Conservation (phyloP, 2,888 invertebrate genomes). For the Fragum sueziense region DNA sequence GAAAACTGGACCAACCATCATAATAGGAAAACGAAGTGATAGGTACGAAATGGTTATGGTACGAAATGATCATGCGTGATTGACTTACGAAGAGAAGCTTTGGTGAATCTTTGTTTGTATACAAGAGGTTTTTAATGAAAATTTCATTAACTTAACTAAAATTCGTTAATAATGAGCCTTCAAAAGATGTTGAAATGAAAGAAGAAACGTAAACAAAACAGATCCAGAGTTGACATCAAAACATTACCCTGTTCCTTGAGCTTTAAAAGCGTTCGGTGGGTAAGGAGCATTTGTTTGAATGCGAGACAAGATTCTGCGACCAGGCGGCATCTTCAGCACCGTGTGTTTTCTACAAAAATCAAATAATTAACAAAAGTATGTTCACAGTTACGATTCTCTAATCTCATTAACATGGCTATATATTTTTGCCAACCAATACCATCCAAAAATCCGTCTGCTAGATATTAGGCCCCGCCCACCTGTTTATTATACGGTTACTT, state of each 20-base stretch:
- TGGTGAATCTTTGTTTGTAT: not conserved
- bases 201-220: not conserved
- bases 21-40: no score
- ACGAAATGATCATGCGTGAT: no score
- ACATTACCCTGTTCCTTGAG: slow-evolving; percentile 57
- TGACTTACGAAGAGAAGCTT: not conserved
- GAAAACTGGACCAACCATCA: no score
- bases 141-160: not conserved
- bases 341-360: not conserved
- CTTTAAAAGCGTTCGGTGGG: slow-evolving; percentile 63
- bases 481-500: not conserved
- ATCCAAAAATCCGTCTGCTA: not conserved
- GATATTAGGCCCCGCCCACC: not conserved
- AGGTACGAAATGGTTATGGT: no score
- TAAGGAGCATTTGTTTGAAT: slow-evolving; percentile 72
- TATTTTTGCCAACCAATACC: not conserved
- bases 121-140: not conserved
- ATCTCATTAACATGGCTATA: not conserved
- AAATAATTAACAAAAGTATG: not conserved
- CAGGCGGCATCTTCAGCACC: slow-evolving; percentile 68
- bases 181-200: not conserved
- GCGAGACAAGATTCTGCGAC: slow-evolving; percentile 75
- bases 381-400: not conserved
- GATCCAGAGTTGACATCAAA: not conserved
- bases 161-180: not conserved